Percentiles rank a stretch among this genome's conserved stretches.
phyloP scores from a whole-genome alignment of 2,113 vertebrate species.

The Panthera tigris region DNA sequence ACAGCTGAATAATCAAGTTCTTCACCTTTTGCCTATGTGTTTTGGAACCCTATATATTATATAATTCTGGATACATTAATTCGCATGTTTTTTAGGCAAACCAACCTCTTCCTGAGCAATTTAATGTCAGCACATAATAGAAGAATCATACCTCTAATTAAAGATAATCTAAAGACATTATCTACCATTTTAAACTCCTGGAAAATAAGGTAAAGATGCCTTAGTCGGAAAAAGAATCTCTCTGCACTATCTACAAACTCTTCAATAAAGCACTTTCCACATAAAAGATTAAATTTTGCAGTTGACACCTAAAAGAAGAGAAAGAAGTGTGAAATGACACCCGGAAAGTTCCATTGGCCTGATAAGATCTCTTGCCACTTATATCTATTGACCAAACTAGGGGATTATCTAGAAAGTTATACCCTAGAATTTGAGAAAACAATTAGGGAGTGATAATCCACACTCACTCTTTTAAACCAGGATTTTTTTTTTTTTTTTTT shows the following conservation, averaged over 20 bases:
- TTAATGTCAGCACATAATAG: not conserved
- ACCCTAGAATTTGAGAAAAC: not conserved
- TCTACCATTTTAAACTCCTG: not conserved
- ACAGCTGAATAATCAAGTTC: not conserved
- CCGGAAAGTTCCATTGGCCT: slow-evolving; percentile 21
- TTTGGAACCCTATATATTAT: not conserved
- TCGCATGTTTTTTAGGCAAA: not conserved
- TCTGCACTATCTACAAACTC: not conserved
- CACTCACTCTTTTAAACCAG: not conserved
- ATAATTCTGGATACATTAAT: not conserved
- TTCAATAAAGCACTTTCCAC: slow-evolving; percentile 35
- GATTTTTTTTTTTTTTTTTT: not conserved
- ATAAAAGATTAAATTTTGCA: slow-evolving; percentile 66
- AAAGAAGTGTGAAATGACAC: slow-evolving; percentile 55
- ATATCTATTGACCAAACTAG: not conserved
- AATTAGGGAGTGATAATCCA: not conserved
- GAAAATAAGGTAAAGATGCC: slow-evolving; percentile 32
- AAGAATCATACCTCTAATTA: not conserved
- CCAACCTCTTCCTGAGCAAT: not conserved
- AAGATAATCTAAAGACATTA: not conserved
- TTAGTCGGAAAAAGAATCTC: not conserved
- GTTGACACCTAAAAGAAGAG: slow-evolving; percentile 8
- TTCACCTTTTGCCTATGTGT: not conserved
- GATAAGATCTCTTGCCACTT: slow-evolving; percentile 19
- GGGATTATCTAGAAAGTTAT: not conserved